Conservation (phyloP, 2,888 invertebrate species). For the Cosmia pyralina region DNA sequence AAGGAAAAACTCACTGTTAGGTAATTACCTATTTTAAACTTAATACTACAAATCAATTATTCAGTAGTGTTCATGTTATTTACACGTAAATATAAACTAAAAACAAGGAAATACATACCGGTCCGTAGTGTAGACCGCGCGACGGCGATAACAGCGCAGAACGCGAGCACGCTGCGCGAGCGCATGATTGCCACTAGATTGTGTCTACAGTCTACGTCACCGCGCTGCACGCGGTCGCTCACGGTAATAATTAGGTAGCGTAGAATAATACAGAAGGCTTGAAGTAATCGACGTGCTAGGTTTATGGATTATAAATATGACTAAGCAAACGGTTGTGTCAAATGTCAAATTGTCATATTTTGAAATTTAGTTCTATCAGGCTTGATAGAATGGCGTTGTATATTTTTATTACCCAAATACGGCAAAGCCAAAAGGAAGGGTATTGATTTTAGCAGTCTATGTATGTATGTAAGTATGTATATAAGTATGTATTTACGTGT, state of each 20-base stretch:
- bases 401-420: too few species aligned
- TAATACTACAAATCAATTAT: not conserved
- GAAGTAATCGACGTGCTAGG: not conserved
- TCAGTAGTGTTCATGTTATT: not conserved
- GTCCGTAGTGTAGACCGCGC: conserved; percentile 60
- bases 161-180: conserved; percentile 59
- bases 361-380: too few species aligned
- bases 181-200: conserved; percentile 72
- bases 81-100: not conserved
- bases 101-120: conserved; percentile 46
- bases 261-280: not conserved
- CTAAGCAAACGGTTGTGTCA: too few species aligned
- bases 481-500: too few species aligned
- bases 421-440: too few species aligned
- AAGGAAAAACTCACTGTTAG: not conserved
- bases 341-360: too few species aligned
- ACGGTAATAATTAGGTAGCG: not conserved
- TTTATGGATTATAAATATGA: not conserved
- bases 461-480: too few species aligned
- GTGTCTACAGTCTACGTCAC: conserved; percentile 11
- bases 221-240: not conserved
- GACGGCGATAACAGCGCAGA: conserved; percentile 48
- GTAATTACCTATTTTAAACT: not conserved
- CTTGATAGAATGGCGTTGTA: too few species aligned
- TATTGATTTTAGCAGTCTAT: too few species aligned